Base-by-base conservation (phyloP, 2,113 vertebrate genomes). In the Poecile atricapillus region DNA sequence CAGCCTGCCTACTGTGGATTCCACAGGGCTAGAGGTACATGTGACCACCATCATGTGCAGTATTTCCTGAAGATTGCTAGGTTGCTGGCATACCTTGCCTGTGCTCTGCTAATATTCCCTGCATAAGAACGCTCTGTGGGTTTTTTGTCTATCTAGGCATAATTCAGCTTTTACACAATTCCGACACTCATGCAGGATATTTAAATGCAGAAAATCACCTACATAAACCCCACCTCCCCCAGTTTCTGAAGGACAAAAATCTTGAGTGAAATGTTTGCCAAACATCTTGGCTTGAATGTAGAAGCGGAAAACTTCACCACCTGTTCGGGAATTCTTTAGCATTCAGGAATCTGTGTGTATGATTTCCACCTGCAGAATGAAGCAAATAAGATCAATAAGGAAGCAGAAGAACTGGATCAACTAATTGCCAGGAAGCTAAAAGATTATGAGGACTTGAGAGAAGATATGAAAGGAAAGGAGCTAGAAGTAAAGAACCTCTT, bases 331-430 rank as follows among this genome's bases (percentile, higher is more conserved):
- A 28, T 79, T 63, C 39, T 81, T 30, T 85, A 50, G 30, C 2
- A 27, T 75, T 79, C 44, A 37, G 35, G 41, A 90, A 63, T 58
- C 43, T 82, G 27, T 7, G 3, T 64, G 55, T 96, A 14, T 85
- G 17, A 41, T 79, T 87, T 90, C 37, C 9, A 44, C 37, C 58
- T 95, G 59, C 92, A 97, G 99, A 99, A 98, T 23, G 99, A 99
- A 69, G 99, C 99, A 67, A 98, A 88, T 83, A 99, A 99, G 94
- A 99, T 99, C 93, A 99, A 99, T 98, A 99, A 99, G 87, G 99
- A 99, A 96, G 99, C 99, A 0, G 98, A 98, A 2, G 99, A 99
- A 30, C 97, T 99, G 33, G 99, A 99, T 96, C 98, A 97, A 47
- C 97, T 99, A 63, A 98, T 99, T 63, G 99, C 99, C 83, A 98